phyloP scores from a whole-genome alignment of 2,888 invertebrate species.

The Ophion slaviceki region DNA sequence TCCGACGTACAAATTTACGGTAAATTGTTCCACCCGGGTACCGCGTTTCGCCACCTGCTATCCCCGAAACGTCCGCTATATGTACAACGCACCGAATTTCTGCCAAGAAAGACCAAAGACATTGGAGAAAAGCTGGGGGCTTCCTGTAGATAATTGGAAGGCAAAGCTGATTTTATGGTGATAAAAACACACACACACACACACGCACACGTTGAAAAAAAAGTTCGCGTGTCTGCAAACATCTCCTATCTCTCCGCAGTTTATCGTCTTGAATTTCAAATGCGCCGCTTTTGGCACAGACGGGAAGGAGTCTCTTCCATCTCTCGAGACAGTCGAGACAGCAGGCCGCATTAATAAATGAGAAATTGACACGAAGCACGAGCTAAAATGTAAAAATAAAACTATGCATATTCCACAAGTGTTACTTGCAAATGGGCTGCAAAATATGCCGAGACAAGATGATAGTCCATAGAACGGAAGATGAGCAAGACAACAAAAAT shows the following conservation, averaged over 20 bases:
- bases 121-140: conserved; percentile 44
- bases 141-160: conserved; percentile 34
- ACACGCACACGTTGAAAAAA: not conserved
- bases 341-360: conserved; percentile 33
- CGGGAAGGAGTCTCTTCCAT: conserved; percentile 16
- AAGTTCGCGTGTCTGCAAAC: conserved; percentile 43
- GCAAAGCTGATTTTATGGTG: conserved; percentile 64
- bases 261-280: conserved; percentile 73
- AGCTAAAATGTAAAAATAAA: conserved; percentile 48
- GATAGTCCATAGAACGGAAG: not conserved
- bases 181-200: conserved; percentile 25
- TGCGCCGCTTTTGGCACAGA: conserved; percentile 63
- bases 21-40: conserved; percentile 80
- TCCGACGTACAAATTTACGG: conserved; percentile 77
- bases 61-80: conserved; percentile 74
- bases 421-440: too few relatives aligned
- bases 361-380: conserved; percentile 23
- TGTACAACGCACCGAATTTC: conserved; percentile 12
- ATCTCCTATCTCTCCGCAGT: conserved; percentile 73
- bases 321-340: conserved; percentile 7
- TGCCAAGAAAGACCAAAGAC: conserved; percentile 35
- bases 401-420: too few relatives aligned
- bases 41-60: conserved; percentile 79
- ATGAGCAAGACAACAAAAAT: not conserved
- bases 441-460: too few relatives aligned